Evolutionary conservation across 92 coral and sea anemone species (phyloP).

Genomic region (Actinernus sp.): DNA sequence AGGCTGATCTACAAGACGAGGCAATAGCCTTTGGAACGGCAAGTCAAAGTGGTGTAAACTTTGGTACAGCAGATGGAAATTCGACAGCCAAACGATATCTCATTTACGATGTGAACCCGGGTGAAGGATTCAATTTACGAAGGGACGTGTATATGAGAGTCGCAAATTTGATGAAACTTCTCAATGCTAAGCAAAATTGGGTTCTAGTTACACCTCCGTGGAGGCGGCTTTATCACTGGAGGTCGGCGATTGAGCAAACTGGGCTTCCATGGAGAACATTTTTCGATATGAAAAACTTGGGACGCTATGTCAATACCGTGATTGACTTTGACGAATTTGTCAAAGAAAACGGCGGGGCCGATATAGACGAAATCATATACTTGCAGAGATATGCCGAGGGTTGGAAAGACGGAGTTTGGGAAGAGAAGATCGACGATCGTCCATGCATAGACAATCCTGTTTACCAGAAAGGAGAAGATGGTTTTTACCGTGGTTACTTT

Average conservation of each 20-base stretch:
- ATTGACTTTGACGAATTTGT: slow-evolving; percentile 95
- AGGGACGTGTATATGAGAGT: slow-evolving; percentile 96
- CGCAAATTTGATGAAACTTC: slow-evolving; percentile 83
- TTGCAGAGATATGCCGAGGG: slow-evolving; percentile 96
- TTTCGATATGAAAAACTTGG: slow-evolving; percentile 92
- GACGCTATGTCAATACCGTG: slow-evolving; percentile 89
- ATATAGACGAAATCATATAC: slow-evolving; percentile 88
- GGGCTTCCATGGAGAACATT: slow-evolving; percentile 97
- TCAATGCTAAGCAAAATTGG: slow-evolving; percentile 89
- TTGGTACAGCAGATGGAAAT: slow-evolving; percentile 51
- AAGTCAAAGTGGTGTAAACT: slow-evolving; percentile 67
- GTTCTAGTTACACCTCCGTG: slow-evolving; percentile 97
- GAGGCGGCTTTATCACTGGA: slow-evolving; percentile 96
- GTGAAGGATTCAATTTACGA: slow-evolving; percentile 95
- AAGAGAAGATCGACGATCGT: slow-evolving; percentile 94
- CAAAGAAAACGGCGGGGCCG: slow-evolving; percentile 81
- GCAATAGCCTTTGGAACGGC: slow-evolving; percentile 69
- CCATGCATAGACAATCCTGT: slow-evolving; percentile 84
- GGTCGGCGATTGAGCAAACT: slow-evolving; percentile 81
- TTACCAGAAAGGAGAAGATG: slow-evolving; percentile 73
- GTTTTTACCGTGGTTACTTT: slow-evolving; percentile 86
- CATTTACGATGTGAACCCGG: slow-evolving; percentile 96
- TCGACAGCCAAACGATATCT: slow-evolving; percentile 66
- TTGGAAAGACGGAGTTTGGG: slow-evolving; percentile 97
- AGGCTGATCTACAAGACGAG: slow-evolving; percentile 57